Conservation (phyloP, 2,888 invertebrate genomes). For the Pollenia angustigena region DNA sequence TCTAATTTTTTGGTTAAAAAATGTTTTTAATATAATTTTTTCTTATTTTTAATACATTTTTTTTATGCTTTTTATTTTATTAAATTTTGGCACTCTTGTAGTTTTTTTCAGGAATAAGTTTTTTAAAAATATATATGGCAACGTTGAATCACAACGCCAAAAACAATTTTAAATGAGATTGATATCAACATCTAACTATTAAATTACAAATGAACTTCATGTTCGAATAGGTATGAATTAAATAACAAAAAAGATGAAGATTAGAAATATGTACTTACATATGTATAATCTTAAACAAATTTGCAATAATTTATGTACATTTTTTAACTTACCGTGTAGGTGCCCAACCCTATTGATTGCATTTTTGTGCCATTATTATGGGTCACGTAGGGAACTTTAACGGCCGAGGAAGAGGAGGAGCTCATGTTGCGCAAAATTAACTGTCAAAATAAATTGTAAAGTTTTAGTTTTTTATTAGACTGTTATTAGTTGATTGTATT, state of each 20-base stretch:
- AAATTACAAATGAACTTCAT: constrained; percentile 13
- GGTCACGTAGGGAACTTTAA: constrained; percentile 76
- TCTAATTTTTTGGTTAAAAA: no score
- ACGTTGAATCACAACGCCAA: constrained; percentile 9
- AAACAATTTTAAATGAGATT: constrained; percentile 1
- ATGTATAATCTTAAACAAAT: background rate
- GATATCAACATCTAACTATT: constrained; percentile 25
- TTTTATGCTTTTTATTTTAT: no score
- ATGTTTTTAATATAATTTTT: no score
- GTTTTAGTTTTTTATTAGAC: background rate
- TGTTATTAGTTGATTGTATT: background rate
- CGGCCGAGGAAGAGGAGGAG: constrained; percentile 18
- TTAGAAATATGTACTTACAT: background rate
- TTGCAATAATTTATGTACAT: background rate
- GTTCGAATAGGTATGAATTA: no score
- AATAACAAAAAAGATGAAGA: background rate
- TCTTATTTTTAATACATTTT: no score
- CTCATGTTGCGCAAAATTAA: constrained; percentile 49
- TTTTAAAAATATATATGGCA: no score
- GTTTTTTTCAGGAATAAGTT: no score
- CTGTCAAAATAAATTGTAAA: constrained; percentile 20
- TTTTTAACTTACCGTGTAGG: constrained; percentile 79
- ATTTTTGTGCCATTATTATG: constrained; percentile 82
- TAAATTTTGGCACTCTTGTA: no score
- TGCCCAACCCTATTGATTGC: constrained; percentile 81